phyloP scores from a whole-genome alignment of 2,113 vertebrate species.

The Sus scrofa region DNA sequence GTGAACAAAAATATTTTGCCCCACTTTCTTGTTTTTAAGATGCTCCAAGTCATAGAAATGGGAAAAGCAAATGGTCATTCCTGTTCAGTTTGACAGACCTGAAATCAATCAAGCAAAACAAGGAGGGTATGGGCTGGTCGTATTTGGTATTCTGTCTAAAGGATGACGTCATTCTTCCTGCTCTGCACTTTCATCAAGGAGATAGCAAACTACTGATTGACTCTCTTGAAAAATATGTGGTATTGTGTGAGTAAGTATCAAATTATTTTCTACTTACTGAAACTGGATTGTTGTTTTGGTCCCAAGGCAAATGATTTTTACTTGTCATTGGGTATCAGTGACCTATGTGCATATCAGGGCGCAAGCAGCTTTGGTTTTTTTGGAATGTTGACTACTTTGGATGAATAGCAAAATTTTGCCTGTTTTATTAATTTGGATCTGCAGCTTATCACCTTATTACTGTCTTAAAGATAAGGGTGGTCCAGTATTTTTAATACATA shows the following conservation, averaged over 20 bases:
- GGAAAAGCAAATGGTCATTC: slow-evolving; percentile 94
- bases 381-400: slow-evolving; percentile 8
- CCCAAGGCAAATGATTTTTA: slow-evolving; percentile 5
- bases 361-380: background rate
- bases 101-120: slow-evolving; percentile 93
- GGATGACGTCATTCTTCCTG: slow-evolving; percentile 91
- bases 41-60: slow-evolving; percentile 87
- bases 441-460: background rate
- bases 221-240: slow-evolving; percentile 92
- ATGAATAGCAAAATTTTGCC: slow-evolving; percentile 25
- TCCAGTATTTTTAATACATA: slow-evolving; percentile 42
- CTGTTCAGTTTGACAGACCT: slow-evolving; percentile 94
- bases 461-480: slow-evolving; percentile 39
- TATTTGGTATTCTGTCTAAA: slow-evolving; percentile 94
- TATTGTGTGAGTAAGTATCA: slow-evolving; percentile 94
- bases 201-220: slow-evolving; percentile 94
- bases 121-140: slow-evolving; percentile 94
- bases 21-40: slow-evolving; percentile 89
- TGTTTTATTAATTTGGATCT: slow-evolving; percentile 53
- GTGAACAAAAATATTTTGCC: slow-evolving; percentile 79
- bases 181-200: slow-evolving; percentile 97
- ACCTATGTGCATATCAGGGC: background rate
- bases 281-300: slow-evolving; percentile 60
- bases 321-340: slow-evolving; percentile 7
- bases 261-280: slow-evolving; percentile 62